Percentiles rank a stretch among this genome's conserved stretches.
These are phyloP conservation scores for Hucho hucho DNA, from an alignment of 2,113 vertebrate species.

Conservation along the genomic window DNA sequence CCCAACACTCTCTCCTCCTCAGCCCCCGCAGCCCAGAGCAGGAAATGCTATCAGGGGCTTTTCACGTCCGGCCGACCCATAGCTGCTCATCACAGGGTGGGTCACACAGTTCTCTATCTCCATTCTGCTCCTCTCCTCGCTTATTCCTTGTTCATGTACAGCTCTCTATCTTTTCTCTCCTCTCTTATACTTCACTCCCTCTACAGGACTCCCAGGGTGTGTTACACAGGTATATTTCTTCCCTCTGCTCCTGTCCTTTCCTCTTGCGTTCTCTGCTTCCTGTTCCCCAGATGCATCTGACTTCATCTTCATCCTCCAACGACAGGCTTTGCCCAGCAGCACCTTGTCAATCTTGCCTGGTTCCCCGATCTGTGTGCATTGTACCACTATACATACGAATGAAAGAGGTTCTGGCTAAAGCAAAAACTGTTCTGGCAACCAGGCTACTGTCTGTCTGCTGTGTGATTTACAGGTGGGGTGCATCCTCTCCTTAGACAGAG, in stretches of 20 bases:
- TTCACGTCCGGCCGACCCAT: slow-evolving; percentile 43
- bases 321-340: no score
- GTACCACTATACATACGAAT: no score
- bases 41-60: slow-evolving; percentile 63
- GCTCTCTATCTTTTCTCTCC: background rate
- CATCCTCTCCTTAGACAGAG: slow-evolving; percentile 22
- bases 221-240: background rate
- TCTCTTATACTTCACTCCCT: background rate
- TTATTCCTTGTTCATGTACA: background rate
- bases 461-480: slow-evolving; percentile 38
- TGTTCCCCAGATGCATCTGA: slow-evolving; percentile 33
- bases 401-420: background rate
- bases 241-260: background rate
- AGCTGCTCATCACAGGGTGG: slow-evolving; percentile 45
- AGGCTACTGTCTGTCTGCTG: no score
- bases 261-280: background rate
- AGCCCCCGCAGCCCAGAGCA: slow-evolving; percentile 51
- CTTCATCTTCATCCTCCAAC: background rate
- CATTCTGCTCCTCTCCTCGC: slow-evolving; percentile 19
- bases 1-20: slow-evolving; percentile 19
- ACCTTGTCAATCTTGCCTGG: background rate
- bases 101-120: slow-evolving; percentile 33
- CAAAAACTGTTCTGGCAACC: no score
- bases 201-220: no score
- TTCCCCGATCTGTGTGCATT: slow-evolving; percentile 10